Evolutionary conservation across 2,797 vertebrate species (phyloP), one percentile per base, ranked within the genome.

Genomic region (Melanotaenia nigrans): DNA sequence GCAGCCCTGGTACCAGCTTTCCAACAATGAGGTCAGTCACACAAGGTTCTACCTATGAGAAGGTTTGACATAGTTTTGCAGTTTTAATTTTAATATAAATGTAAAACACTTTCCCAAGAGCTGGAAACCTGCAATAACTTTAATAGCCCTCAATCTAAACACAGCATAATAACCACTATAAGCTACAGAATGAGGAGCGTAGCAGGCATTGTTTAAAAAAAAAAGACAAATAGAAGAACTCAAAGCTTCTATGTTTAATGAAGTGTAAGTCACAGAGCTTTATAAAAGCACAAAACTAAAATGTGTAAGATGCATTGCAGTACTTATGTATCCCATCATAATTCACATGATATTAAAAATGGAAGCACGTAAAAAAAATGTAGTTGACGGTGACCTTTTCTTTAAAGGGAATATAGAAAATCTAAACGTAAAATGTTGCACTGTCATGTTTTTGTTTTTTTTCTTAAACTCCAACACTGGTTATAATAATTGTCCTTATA

Each of bases 1-100:
- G 87, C 98, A 99, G 92, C 98, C 98, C 73, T 99, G 98, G 98
- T 99, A 99, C 89, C 98, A 99, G 90, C 96, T 99, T 68, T 99
- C 98, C 74, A 99, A 99, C 94, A 99, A 99, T 0, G 98, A 99
- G 97, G 98, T 99, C 49, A 72, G 67, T 84, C 40, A 72, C 66
- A 22, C 5, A n/a, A 55, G 7, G 5, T 51, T 28, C 18, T 49
- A 22, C 8, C 25, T 20, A n/a, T 47, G 18, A 45, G 42, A n/a
- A 5, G 18, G 18, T 20, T n/a, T 47, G 7, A 20, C 9, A 47
- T n/a, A 47, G 0, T 5, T 47, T 47, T n/a, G 2, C 5, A 7
- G 42, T 20, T 20, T 47, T 20, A 20, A 33, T 25, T 38, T 25
- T 10, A 8, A 33, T n/a, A 24, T 24, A 51, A 22, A 51, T 51